Evolutionary conservation across 2,797 vertebrate species (phyloP).

Genomic region (Synanceia verrucosa): DNA sequence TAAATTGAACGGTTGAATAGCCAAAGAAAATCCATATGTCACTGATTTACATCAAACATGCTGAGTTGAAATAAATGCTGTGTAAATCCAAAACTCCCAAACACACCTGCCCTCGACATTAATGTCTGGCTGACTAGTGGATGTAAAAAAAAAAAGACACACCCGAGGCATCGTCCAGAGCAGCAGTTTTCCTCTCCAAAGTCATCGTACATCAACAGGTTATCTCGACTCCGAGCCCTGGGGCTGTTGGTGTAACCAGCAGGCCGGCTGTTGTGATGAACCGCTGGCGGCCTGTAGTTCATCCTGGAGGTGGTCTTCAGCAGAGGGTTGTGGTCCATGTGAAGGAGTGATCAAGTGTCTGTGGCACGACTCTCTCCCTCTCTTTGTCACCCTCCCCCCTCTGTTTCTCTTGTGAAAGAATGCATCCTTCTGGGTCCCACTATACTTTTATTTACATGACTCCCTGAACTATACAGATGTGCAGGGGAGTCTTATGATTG

Average conservation of each 20-base stretch:
- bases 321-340: constrained; percentile 31
- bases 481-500: constrained; percentile 35
- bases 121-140: background rate
- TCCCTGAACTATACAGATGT: constrained; percentile 54
- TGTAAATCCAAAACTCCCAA: background rate
- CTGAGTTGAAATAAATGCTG: background rate
- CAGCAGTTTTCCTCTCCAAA: constrained; percentile 75
- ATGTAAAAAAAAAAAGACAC: constrained; percentile 34
- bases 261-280: constrained; percentile 50
- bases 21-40: too few relatives aligned
- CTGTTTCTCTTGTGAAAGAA: constrained; percentile 73
- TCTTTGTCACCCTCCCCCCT: constrained; percentile 37
- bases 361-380: constrained; percentile 30
- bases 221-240: constrained; percentile 75
- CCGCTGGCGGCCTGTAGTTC: constrained; percentile 72
- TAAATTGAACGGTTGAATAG: background rate
- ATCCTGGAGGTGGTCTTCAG: constrained; percentile 59
- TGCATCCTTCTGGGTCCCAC: constrained; percentile 68
- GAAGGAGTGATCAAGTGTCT: constrained; percentile 39
- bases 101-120: background rate
- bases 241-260: constrained; percentile 52
- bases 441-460: constrained; percentile 67
- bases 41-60: background rate
- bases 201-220: constrained; percentile 77
- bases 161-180: constrained; percentile 76